Evolutionary conservation across 64 coral and sea anemone species (phyloP).

Genomic region (Pachyseris speciosa): DNA sequence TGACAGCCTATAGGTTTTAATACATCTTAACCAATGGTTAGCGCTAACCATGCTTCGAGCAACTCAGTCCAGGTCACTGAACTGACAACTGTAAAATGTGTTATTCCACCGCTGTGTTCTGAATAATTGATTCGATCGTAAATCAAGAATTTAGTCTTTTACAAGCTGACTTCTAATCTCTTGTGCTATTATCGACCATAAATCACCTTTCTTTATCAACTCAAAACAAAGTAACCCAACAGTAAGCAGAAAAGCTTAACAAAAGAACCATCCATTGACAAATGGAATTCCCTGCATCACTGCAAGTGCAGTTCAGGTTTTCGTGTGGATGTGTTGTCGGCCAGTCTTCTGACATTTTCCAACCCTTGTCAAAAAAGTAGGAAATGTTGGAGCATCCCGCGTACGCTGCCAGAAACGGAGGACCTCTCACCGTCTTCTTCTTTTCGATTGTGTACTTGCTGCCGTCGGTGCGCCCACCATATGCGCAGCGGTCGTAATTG

Average conservation of each 20-base stretch:
- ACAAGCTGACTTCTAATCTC: too few species aligned
- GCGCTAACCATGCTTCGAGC: too few species aligned
- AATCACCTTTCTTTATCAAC: too few species aligned
- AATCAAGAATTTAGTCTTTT: too few species aligned
- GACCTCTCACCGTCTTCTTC: background rate
- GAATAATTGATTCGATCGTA: too few species aligned
- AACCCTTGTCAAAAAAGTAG: background rate
- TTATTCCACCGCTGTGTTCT: too few species aligned
- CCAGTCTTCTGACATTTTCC: background rate
- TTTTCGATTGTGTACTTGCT: background rate
- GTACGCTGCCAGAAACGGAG: background rate
- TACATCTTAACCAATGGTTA: too few species aligned
- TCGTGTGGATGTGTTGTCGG: background rate
- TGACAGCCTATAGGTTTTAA: too few species aligned
- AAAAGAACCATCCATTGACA: background rate
- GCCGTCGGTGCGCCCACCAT: conserved; percentile 26
- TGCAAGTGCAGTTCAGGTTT: background rate
- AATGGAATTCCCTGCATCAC: background rate
- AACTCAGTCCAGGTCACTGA: too few species aligned
- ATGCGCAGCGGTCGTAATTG: conserved; percentile 67
- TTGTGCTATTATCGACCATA: too few species aligned
- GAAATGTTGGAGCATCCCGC: background rate
- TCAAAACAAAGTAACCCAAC: background rate
- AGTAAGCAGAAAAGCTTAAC: background rate
- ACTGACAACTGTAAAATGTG: too few species aligned